phyloP scores from a whole-genome alignment of 1,140 invertebrate genomes.

The Trachelipus rathkii region DNA sequence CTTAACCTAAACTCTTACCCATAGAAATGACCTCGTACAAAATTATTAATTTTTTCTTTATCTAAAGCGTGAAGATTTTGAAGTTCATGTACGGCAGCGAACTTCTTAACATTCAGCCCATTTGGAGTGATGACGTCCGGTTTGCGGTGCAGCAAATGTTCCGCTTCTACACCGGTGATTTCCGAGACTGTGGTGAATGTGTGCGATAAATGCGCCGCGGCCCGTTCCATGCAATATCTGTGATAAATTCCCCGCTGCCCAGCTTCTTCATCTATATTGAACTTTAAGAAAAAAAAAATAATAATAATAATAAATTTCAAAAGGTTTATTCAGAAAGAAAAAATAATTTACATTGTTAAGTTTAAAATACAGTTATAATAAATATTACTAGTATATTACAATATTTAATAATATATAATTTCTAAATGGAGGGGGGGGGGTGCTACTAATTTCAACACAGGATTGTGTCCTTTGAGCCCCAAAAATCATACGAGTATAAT shows the following conservation, averaged over 20 bases:
- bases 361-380: too few relatives aligned
- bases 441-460: too few relatives aligned
- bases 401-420: too few relatives aligned
- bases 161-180: constrained; percentile 89
- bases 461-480: too few relatives aligned
- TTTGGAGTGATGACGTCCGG: constrained; percentile 98
- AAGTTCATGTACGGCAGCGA: constrained; percentile 97
- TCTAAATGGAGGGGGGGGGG: too few relatives aligned
- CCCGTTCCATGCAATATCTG: constrained; percentile 96
- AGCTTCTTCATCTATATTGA: constrained; percentile 95
- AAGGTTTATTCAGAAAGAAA: too few relatives aligned
- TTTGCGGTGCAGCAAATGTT: constrained; percentile 91
- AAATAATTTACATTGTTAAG: too few relatives aligned
- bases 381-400: too few relatives aligned
- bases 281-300: constrained; percentile 64
- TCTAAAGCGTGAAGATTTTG: constrained; percentile 96
- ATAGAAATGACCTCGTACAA: constrained; percentile 96
- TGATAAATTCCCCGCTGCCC: constrained; percentile 98
- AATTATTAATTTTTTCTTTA: constrained; percentile 98
- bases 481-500: too few relatives aligned
- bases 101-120: constrained; percentile 97
- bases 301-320: too few relatives aligned
- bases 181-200: constrained; percentile 98
- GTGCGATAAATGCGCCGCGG: constrained; percentile 85
- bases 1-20: too few relatives aligned